phyloP scores from a whole-genome alignment of 2,888 invertebrate genomes.

The Theretra japonica region DNA sequence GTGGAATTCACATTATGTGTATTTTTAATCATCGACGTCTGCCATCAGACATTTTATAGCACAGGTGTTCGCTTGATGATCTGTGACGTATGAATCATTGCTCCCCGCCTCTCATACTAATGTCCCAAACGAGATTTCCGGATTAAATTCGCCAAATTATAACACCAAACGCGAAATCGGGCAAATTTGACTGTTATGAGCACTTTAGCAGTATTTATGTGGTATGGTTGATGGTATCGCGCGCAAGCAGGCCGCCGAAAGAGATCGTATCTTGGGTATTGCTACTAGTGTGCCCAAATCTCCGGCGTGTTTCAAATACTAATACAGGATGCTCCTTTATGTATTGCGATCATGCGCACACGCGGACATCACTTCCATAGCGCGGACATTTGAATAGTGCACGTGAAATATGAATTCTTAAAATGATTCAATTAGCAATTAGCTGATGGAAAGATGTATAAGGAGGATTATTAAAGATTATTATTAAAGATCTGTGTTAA shows the following conservation, averaged over 20 bases:
- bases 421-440: not conserved
- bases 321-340: slow-evolving; percentile 26
- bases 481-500: too few species aligned
- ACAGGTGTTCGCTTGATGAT: slow-evolving; percentile 57
- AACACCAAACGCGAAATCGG: slow-evolving; percentile 51
- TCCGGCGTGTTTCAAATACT: slow-evolving; percentile 34
- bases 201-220: slow-evolving; percentile 56
- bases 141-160: slow-evolving; percentile 55
- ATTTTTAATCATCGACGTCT: slow-evolving; percentile 31
- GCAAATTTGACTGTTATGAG: slow-evolving; percentile 68
- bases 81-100: slow-evolving; percentile 57
- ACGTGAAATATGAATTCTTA: slow-evolving; percentile 22
- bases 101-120: slow-evolving; percentile 62
- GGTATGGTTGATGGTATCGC: slow-evolving; percentile 34
- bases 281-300: slow-evolving; percentile 36
- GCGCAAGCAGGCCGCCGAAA: slow-evolving; percentile 34
- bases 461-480: too few species aligned
- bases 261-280: slow-evolving; percentile 35
- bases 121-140: slow-evolving; percentile 63
- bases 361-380: slow-evolving; percentile 20
- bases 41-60: slow-evolving; percentile 40
- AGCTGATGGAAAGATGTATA: not conserved
- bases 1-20: slow-evolving; percentile 28
- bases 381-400: slow-evolving; percentile 8
- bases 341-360: slow-evolving; percentile 13